Percentiles rank a stretch among this genome's conserved stretches.
Conservation (phyloP, 2,113 vertebrate species). For the Hyperoodon ampullatus region DNA sequence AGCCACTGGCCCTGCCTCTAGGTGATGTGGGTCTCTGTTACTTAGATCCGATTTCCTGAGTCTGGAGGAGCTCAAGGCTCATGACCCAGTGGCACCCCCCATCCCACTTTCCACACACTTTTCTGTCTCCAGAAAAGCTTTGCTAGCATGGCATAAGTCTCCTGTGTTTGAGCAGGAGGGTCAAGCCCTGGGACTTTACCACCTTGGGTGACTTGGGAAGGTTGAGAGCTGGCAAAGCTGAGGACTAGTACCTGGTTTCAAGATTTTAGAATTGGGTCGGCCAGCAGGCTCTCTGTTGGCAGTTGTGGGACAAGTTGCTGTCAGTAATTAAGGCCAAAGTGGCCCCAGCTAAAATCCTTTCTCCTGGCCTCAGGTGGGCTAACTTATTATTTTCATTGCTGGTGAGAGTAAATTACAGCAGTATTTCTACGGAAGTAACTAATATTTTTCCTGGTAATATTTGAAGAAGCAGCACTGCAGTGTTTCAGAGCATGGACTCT, state of each 20-base stretch:
- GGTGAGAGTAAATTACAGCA: neutral
- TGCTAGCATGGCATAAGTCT: neutral
- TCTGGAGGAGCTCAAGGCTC: neutral
- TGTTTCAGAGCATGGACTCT: neutral
- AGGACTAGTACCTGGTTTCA: neutral
- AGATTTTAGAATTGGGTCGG: neutral
- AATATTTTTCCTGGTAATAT: neutral
- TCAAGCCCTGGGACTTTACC: neutral
- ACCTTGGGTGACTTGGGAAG: neutral
- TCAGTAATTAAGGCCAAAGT: neutral
- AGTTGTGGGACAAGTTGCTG: neutral
- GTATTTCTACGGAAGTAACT: neutral
- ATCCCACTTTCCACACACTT: neutral
- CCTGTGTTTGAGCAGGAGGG: neutral
- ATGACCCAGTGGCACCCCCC: neutral
- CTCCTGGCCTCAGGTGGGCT: neutral
- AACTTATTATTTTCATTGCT: neutral
- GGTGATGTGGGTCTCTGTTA: neutral
- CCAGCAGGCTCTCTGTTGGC: neutral
- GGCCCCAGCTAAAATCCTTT: neutral
- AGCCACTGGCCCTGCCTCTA: neutral
- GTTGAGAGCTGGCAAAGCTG: neutral
- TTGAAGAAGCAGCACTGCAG: neutral
- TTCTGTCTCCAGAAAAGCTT: neutral
- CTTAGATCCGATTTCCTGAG: neutral